A percentile compares a stretch with the other conserved stretches of the same genome.
phyloP scores from a whole-genome alignment of 1,140 invertebrate genomes.

The Phymorhynchus buccinoides region DNA sequence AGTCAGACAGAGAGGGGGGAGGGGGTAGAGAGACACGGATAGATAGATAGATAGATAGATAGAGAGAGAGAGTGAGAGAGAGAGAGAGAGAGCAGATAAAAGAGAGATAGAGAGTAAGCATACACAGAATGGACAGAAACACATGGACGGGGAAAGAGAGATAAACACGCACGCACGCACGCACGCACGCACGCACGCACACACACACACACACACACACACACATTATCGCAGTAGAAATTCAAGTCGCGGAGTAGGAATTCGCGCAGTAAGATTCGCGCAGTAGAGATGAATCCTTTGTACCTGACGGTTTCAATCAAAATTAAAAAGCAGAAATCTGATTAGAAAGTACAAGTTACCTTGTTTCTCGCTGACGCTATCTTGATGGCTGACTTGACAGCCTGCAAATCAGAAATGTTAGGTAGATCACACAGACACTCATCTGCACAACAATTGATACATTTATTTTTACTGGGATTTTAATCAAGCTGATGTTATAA shows the following conservation, averaged over 20 bases:
- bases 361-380: slow-evolving; percentile 16
- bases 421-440: neutral
- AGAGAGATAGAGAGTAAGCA: too few species aligned
- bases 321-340: neutral
- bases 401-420: neutral
- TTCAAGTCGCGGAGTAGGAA: neutral
- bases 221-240: neutral
- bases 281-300: neutral
- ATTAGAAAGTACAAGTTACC: neutral
- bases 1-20: too few species aligned
- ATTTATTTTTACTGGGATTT: neutral
- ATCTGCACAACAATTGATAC: neutral
- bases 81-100: too few species aligned
- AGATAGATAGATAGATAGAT: too few species aligned
- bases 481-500: neutral
- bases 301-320: too few species aligned
- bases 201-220: too few species aligned
- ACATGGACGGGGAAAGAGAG: too few species aligned
- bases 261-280: neutral
- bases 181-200: too few species aligned
- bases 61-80: too few species aligned
- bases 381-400: slow-evolving; percentile 15
- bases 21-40: too few species aligned
- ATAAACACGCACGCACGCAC: too few species aligned
- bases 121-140: too few species aligned